Evolutionary conservation across 2,888 invertebrate species (phyloP).

Genomic region (Cristatella mucedo): DNA sequence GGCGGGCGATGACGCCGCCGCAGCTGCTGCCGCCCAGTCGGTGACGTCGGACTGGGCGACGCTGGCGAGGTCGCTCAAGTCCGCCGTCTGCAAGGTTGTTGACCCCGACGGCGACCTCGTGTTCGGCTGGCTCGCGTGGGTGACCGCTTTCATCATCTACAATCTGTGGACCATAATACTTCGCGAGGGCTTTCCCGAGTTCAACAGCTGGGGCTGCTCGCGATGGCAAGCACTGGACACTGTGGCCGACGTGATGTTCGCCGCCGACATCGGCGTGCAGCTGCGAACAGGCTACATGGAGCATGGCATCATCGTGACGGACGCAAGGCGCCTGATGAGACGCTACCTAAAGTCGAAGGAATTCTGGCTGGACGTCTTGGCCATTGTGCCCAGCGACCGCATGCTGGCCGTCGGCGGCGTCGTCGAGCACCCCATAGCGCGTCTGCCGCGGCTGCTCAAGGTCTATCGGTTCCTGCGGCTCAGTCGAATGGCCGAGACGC

Average conservation of each 20-base stretch:
- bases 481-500: slow-evolving; percentile 84
- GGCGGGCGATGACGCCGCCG: too few species aligned
- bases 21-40: too few species aligned
- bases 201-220: too few species aligned
- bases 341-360: slow-evolving; percentile 70
- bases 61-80: too few species aligned
- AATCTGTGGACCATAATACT: slow-evolving; percentile 90
- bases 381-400: slow-evolving; percentile 69
- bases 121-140: slow-evolving; percentile 81
- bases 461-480: slow-evolving; percentile 80
- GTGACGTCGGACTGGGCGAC: too few species aligned
- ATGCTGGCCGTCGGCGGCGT: slow-evolving; percentile 68
- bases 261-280: slow-evolving; percentile 74
- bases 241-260: slow-evolving; percentile 68
- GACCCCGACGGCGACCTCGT: slow-evolving; percentile 89
- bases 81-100: too few species aligned
- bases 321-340: slow-evolving; percentile 69
- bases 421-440: slow-evolving; percentile 54
- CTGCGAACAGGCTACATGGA: slow-evolving; percentile 84
- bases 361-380: slow-evolving; percentile 65
- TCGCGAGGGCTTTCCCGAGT: slow-evolving; percentile 77
- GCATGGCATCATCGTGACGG: slow-evolving; percentile 83
- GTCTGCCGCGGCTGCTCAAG: slow-evolving; percentile 44
- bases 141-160: slow-evolving; percentile 75
- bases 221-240: slow-evolving; percentile 46